Evolutionary conservation across 2,888 invertebrate species (phyloP).

Genomic region (Agrochola litura): DNA sequence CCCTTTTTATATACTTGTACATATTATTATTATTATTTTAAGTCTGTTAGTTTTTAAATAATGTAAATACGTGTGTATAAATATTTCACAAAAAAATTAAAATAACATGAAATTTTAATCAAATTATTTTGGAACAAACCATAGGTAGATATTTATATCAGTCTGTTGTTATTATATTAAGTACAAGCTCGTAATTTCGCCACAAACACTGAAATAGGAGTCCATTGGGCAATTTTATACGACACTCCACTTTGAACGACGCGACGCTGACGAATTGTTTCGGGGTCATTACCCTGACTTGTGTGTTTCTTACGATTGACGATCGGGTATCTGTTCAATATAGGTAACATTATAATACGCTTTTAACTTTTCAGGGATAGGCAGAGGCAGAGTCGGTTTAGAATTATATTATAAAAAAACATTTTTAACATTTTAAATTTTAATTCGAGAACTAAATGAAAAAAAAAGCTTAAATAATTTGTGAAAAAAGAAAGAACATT

Average conservation of each 20-base stretch:
- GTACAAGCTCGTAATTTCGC: constrained; percentile 56
- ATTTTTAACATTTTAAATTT: not conserved
- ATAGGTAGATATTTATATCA: not conserved
- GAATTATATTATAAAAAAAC: not conserved
- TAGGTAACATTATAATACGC: constrained; percentile 11
- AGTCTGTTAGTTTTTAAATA: no score
- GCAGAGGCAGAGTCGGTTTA: not conserved
- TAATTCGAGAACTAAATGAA: not conserved
- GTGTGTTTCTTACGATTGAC: constrained; percentile 57
- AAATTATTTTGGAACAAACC: not conserved
- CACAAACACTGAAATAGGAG: constrained; percentile 73
- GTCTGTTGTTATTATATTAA: constrained; percentile 15
- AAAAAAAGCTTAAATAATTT: not conserved
- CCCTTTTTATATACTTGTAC: no score
- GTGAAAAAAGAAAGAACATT: not conserved
- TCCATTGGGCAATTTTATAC: constrained; percentile 77
- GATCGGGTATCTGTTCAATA: constrained; percentile 20
- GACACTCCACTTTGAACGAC: constrained; percentile 72
- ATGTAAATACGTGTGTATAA: no score
- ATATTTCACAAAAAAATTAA: no score
- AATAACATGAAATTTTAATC: not conserved
- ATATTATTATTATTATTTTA: no score
- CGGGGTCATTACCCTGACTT: constrained; percentile 75
- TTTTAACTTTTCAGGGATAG: not conserved
- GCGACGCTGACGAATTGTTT: constrained; percentile 78